Base-by-base conservation (phyloP, 2,113 vertebrate genomes). In the Podiceps cristatus region DNA sequence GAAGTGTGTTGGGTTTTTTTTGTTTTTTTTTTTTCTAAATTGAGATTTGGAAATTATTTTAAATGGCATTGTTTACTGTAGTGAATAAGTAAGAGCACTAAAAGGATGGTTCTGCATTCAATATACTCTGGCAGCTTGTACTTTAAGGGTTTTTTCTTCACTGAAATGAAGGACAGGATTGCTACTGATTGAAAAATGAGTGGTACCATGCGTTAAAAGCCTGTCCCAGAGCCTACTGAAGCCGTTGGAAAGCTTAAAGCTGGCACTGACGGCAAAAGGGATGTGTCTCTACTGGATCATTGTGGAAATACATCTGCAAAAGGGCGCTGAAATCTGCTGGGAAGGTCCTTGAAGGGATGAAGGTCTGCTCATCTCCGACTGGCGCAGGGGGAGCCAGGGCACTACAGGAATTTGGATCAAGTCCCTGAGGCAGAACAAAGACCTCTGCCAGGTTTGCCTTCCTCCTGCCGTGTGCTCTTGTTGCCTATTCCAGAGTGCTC, bases 41-140 rank as follows among this genome's bases (percentile, higher is more conserved):
- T 89, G 66, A 94, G 76, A 96, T 85, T 97, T 95, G 56, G 91
- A 96, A 97, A 95, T 93, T 85, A 64, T 93, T 95, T 96, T 84
- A 97, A 91, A 89, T 93, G 53, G 29, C 45, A 93, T 96, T 97
- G 88, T 96, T 96, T 91, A 76, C 56, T 87, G 76, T 74, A 91
- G 73, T 78, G 67, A 94, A 87, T 90, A 95, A 93, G 76, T 92
- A 93, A 83, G 72, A 82, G 19, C 58, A 69, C 75, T 90, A 83
- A 90, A 82, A 93, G 11, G 64, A 86, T 72, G 18, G 47, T 58
- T 96, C 95, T 97, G 94, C 33, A 85, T 96, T 89, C 84, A 96
- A 87, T 97, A 71, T 81, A 79, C 6, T 78, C 73, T 87, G 31
- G 76, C 73, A 86, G 81, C 56, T 95, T 93, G 64, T 89, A 17